Conservation (phyloP, 2,888 invertebrate genomes). For the Heterodera filipjevi region DNA sequence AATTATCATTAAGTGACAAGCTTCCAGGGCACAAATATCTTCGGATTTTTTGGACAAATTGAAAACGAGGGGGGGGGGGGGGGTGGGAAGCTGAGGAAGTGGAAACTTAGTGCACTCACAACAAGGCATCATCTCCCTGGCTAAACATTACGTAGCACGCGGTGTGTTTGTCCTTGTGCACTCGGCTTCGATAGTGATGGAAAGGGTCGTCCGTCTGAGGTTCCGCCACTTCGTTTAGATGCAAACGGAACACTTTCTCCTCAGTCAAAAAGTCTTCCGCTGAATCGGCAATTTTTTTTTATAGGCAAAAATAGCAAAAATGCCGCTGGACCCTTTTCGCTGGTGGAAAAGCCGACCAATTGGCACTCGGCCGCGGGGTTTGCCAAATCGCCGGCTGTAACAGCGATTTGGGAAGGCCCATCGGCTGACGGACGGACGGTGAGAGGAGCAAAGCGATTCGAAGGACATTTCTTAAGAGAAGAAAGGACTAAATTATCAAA, state of each 20-base stretch:
- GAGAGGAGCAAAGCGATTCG: slow-evolving; percentile 26
- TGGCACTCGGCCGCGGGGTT: slow-evolving; percentile 9
- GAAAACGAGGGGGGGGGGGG: no score
- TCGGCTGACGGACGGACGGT: slow-evolving; percentile 22
- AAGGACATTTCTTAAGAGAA: slow-evolving; percentile 26
- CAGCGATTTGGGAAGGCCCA: slow-evolving; percentile 14
- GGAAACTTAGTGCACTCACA: no score
- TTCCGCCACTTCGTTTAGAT: not conserved
- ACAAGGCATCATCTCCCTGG: no score
- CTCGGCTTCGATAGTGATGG: slow-evolving; percentile 13
- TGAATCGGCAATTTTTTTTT: not conserved
- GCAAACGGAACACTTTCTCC: slow-evolving; percentile 16
- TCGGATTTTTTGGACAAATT: no score
- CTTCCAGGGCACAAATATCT: no score
- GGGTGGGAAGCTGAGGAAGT: no score
- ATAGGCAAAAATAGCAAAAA: not conserved
- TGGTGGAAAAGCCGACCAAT: slow-evolving; percentile 32
- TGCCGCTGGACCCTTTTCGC: slow-evolving; percentile 23
- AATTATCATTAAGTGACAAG: no score
- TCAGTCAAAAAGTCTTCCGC: slow-evolving; percentile 23
- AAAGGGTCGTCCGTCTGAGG: slow-evolving; percentile 18
- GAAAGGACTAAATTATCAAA: no score
- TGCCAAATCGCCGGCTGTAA: not conserved
- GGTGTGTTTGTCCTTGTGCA: slow-evolving; percentile 21
- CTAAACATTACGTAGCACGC: slow-evolving; percentile 32